A percentile compares a stretch with the other conserved stretches of the same genome.
These are phyloP conservation scores for Orbicella faveolata DNA, from an alignment of 64 coral and sea anemone species.

Conservation along the genomic window DNA sequence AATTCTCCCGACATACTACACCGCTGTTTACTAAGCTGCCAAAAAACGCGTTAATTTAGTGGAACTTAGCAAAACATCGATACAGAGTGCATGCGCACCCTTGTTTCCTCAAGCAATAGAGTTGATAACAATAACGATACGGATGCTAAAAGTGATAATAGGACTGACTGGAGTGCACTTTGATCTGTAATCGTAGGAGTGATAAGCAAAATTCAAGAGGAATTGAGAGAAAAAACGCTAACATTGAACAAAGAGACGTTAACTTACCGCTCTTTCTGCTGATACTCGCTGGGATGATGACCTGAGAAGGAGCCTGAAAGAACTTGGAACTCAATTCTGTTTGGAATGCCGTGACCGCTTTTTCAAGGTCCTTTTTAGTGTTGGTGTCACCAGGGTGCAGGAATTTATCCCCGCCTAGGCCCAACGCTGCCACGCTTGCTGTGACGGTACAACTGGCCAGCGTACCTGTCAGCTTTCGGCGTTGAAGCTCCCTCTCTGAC, in stretches of 20 bases:
- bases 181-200: too few relatives aligned
- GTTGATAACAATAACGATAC: too few relatives aligned
- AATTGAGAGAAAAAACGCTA: neutral
- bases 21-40: too few relatives aligned
- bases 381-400: constrained; percentile 55
- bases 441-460: constrained; percentile 82
- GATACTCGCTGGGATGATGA: constrained; percentile 55
- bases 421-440: constrained; percentile 71
- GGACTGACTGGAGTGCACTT: too few relatives aligned
- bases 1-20: too few relatives aligned
- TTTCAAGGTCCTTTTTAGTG: constrained; percentile 41
- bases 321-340: constrained; percentile 84
- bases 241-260: neutral
- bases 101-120: too few relatives aligned
- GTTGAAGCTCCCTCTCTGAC: constrained; percentile 87
- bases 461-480: constrained; percentile 86
- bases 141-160: too few relatives aligned
- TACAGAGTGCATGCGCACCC: too few relatives aligned
- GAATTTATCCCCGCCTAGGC: constrained; percentile 66
- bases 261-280: constrained; percentile 50
- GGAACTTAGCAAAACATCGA: too few relatives aligned
- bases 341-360: constrained; percentile 53
- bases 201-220: neutral
- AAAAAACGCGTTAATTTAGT: too few relatives aligned
- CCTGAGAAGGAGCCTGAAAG: constrained; percentile 53